A percentile compares a stretch with the other conserved stretches of the same genome.
Conservation (phyloP, 2,797 vertebrate species). For the Typhlichthys subterraneus region DNA sequence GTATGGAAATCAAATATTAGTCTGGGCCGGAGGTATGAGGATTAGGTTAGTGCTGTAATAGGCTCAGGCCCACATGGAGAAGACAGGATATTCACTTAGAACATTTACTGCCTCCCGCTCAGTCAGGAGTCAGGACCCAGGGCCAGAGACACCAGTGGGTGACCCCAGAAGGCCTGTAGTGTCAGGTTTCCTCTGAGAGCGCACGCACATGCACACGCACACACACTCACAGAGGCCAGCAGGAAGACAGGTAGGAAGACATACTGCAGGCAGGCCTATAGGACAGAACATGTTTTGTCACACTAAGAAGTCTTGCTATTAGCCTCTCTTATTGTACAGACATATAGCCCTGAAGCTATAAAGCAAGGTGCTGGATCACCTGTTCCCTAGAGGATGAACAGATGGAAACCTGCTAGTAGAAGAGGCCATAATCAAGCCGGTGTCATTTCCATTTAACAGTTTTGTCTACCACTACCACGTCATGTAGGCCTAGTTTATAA, state of each 20-base stretch:
- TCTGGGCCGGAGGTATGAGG: conserved; percentile 53
- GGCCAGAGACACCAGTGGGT: too few relatives aligned
- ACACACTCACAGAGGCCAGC: conserved; percentile 8
- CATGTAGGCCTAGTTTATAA: too few relatives aligned
- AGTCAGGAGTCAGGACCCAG: neutral
- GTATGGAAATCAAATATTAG: conserved; percentile 46
- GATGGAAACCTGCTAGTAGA: too few relatives aligned
- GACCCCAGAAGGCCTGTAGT: conserved; percentile 19
- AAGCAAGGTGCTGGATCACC: too few relatives aligned
- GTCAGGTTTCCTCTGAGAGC: conserved; percentile 38
- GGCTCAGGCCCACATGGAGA: conserved; percentile 44
- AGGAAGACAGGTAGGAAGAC: conserved; percentile 40
- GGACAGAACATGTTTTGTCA: too few relatives aligned
- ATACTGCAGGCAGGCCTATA: neutral
- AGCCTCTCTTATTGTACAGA: too few relatives aligned
- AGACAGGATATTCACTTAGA: conserved; percentile 70
- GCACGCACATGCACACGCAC: too few relatives aligned
- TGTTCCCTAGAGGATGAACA: too few relatives aligned
- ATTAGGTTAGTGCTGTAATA: conserved; percentile 65
- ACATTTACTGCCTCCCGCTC: conserved; percentile 28
- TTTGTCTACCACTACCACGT: neutral
- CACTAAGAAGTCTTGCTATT: too few relatives aligned
- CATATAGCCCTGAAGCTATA: too few relatives aligned
- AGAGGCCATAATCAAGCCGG: too few relatives aligned
- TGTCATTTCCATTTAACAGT: too few relatives aligned